Evolutionary conservation across 2,797 vertebrate genomes (phyloP), one percentile per base, ranked within the genome.

Genomic region (Poeciliopsis infans): DNA sequence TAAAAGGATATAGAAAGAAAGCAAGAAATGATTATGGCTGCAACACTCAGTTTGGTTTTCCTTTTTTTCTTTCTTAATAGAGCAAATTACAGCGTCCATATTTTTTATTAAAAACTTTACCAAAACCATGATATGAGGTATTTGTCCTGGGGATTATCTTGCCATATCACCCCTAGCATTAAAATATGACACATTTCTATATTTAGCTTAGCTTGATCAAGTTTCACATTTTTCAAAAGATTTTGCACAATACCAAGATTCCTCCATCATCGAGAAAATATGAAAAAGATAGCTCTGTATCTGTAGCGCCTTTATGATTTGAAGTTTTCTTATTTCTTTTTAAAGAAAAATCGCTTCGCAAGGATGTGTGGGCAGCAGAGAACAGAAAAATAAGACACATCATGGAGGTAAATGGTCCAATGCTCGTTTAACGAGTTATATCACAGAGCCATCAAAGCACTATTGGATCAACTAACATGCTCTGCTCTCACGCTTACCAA

Each of bases 391-490:
- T 90, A 91, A 90, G 89, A 85, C 69, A 86, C 86, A 89, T 88
- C 84, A 91, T 79, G 90, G 88, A 86, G 79, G 85, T 86, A 93
- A 94, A 93, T 39, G 83, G 81, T 80, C 87, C 87, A 57, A 45
- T 6, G 77, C 89, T 86, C 79, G 80, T 92, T 90, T 94, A 94
- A 94, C 80, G 81, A 92, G 87, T 87, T 90, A 83, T 86, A 90
- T 90, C 89, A 92, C 79, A 85, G 85, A 89, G 80, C 84, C 89
- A 88, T 93, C 84, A 90, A 89, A 92, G 88, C 73, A 83, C 86
- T 70, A 85, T 88, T 86, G 91, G 86, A 86, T 91, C 89, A 69
- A 70, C 86, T 88, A 90, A 92, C 87, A 69, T 11, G 72, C 77
- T 88, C 84, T 7, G 64, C 86, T 77, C 81, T 86, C 57, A 11